Percentiles rank a stretch among this genome's conserved stretches.
Conservation (phyloP, 2,797 vertebrate genomes). For the Notamacropus eugenii region DNA sequence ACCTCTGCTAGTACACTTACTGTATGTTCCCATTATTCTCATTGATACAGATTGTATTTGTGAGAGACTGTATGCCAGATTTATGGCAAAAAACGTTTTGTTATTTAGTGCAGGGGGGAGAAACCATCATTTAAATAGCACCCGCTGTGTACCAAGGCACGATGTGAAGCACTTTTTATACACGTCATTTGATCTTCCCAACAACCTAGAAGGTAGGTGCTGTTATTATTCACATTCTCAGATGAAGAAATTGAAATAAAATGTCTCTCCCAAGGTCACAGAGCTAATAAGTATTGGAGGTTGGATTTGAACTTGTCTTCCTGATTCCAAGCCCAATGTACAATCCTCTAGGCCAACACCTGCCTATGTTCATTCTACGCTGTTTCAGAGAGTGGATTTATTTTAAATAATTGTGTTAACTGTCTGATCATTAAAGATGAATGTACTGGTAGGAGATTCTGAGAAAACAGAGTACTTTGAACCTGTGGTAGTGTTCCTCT, state of each 20-base stretch:
- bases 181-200: not conserved
- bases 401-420: not conserved
- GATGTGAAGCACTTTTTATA: not conserved
- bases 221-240: not conserved
- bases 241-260: not conserved
- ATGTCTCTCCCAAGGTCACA: not conserved
- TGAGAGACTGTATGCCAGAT: too few relatives aligned
- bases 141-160: not conserved
- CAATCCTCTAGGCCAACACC: not conserved
- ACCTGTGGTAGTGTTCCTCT: not conserved
- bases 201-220: too few relatives aligned
- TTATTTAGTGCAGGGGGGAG: not conserved
- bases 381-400: not conserved
- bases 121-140: not conserved
- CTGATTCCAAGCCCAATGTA: not conserved
- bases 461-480: not conserved
- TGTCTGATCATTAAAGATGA: not conserved
- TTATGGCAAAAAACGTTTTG: not conserved
- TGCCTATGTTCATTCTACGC: not conserved
- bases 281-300: not conserved
- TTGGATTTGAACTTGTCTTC: not conserved
- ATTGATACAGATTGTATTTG: too few relatives aligned
- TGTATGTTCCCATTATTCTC: too few relatives aligned
- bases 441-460: not conserved
- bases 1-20: too few relatives aligned